Evolutionary conservation across 2,113 vertebrate species (phyloP), one percentile per base, ranked within the genome.

Genomic region (Oncorhynchus gorbuscha): DNA sequence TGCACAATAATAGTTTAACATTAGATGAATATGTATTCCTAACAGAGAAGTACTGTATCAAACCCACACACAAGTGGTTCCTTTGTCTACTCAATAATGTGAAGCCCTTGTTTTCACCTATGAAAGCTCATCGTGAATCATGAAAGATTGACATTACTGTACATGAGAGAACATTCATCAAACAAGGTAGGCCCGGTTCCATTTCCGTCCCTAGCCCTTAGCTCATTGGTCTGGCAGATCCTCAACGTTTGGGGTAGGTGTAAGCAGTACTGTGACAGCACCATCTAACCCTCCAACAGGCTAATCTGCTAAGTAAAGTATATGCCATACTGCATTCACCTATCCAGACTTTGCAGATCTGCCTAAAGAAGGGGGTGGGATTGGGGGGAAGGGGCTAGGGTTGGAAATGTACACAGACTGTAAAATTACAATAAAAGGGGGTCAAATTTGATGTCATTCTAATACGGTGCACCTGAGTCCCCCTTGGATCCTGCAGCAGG

Each of bases 91-190:
- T 82, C 81, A 69, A 81, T 76, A 84, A 89, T 82, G 85, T 83
- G 83, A 87, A 92, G 91, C 91, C 91, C 91, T 92, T 92, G 75
- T 89, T 87, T 70, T 79, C 82, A 84, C 81, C 73, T 79, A 82
- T 75, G 35, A 61, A 48, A 48, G 16, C 59, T 35, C 61, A 58
- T 22, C 61, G 32, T 28, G 64, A 69, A 35, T 5, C 35, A 35
- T 35, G 35, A 58, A 72, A 77, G 59, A 71, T 55, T 70, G 28
- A 74, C 78, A 83, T 74, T 78, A 75, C 76, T 48, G 74, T 71
- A 35, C 35, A 84, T 68, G 59, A 73, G 32, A 83, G 78, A 86
- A 84, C 84, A 84, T 84, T 88, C 82, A 76, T 79, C 78, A 35
- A 82, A 76, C 77, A 79, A 73, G 80, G 59, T 59, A 73, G 58